Base-by-base conservation (phyloP, 2,113 vertebrate species). In the Hoplias malabaricus region DNA sequence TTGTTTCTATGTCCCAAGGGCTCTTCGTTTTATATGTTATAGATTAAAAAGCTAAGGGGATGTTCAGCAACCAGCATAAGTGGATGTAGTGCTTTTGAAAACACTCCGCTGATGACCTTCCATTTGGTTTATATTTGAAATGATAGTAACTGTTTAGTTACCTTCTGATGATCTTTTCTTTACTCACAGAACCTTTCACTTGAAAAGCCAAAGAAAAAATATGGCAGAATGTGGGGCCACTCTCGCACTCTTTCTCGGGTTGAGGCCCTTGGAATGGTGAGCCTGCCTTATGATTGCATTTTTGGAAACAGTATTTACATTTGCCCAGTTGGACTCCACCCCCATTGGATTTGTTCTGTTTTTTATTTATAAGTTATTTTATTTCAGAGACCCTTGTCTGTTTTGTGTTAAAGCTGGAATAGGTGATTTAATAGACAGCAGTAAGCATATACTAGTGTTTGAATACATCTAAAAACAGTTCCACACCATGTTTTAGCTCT, bases 211-310 rank as follows among this genome's bases (percentile, higher is more conserved):
- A 93, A 93, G 82, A 95, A 94, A 9, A 93, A 92, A 69, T 85
- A 31, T 79, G 91, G 90, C 61, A 93, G 84, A 68, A 93, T 94
- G 73, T 94, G 93, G 93, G 92, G 93, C 83, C 93, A 85, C 11
- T 92, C 6, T 91, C 94, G 36, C 82, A 93, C 93, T 77, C 93
- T 94, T 0, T 91, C 93, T 79, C 93, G 93, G 77, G 92, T 94
- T 0, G 93, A 94, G 82, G 88, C 87, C 57, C 91, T 93, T 0
- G 90, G 91, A 68, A 82, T 89, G 91, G 94, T 91, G 86, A 82
- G 83, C 1, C 19, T 42, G 19, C 53, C 19, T 8, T n/a, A 23
- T 75, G 16, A 67, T 21, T 50, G 42, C 46, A 5, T 34, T 9
- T 65, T 29, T 4, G 14, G 36, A 43, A 65, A n/a, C n/a, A 27